Evolutionary conservation across 2,888 invertebrate species (phyloP), one percentile per base, ranked within the genome.

Genomic region (Xanthorhoe spadicearia): DNA sequence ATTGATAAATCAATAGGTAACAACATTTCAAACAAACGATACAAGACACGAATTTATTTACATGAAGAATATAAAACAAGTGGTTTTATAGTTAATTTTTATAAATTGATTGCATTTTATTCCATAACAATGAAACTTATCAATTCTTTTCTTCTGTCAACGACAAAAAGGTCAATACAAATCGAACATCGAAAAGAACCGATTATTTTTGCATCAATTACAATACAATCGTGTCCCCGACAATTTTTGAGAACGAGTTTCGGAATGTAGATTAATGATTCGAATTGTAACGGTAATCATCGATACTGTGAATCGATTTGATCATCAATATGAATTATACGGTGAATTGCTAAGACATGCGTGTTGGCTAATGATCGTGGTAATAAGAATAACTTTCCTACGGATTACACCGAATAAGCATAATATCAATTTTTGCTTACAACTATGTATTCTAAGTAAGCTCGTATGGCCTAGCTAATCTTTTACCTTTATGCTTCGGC

Each of bases 261-360:
- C 74, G 70, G 77, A 80, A 82, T 80, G 71, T 78, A 78, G 77
- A 83, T 83, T 81, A 80, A 83, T 81, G 82, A 79, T 61, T 61
- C 50, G 53, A 64, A 54, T 64, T 78, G 64, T 57, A 69, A 75
- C 73, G 73, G 79, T 81, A 81, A 81, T 76, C 79, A 80, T 79
- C 82, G 82, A 82, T 80, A 80, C 75, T 77, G 76, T 77, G 68
- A 70, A 70, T 77, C 75, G 71, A 76, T 83, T 83, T 63, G 74
- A 86, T 85, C 89, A 92, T 92, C 84, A 90, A 92, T 92, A 87
- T 78, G 82, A 80, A 91, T 92, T 91, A 90, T 76, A 89, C 83
- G 91, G 79, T 80, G 69, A 77, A 82, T 83, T 85, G 80, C 68
- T 74, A 77, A 75, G 79, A 80, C 73, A 67, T 70, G 70, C 73